A percentile compares a stretch with the other conserved stretches of the same genome.
Conservation (phyloP, 2,113 vertebrate species). For the Aphelocoma coerulescens region DNA sequence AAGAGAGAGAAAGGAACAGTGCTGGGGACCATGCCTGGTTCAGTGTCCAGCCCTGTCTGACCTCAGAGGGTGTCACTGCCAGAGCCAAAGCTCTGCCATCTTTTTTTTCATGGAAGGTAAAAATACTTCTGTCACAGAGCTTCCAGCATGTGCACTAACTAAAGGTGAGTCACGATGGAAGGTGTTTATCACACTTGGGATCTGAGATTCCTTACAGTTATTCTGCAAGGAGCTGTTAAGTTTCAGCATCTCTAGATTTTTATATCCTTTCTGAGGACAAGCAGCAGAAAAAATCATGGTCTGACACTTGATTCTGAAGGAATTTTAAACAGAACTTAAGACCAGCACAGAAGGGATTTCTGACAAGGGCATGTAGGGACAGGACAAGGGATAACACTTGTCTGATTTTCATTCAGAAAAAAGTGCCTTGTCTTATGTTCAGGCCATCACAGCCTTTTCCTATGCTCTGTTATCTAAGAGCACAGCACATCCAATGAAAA, state of each 20-base stretch:
- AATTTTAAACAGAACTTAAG: neutral
- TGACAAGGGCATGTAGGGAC: neutral
- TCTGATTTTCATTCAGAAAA: neutral
- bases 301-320: neutral
- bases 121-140: neutral
- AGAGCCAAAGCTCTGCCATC: neutral
- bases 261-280: neutral
- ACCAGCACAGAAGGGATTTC: neutral
- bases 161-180: constrained; percentile 10
- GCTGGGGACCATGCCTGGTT: neutral
- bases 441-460: neutral
- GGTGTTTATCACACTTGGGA: constrained; percentile 19
- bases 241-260: neutral
- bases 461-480: neutral
- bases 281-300: neutral
- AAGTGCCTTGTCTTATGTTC: neutral
- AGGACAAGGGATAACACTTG: neutral
- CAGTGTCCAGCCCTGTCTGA: neutral
- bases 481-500: neutral
- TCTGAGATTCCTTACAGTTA: neutral
- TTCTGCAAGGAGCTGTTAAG: neutral
- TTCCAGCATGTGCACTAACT: neutral
- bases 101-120: neutral
- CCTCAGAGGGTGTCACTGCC: neutral
- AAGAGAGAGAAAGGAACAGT: neutral